Conservation (phyloP, 2,113 vertebrate genomes). For the Heloderma charlesbogerti region DNA sequence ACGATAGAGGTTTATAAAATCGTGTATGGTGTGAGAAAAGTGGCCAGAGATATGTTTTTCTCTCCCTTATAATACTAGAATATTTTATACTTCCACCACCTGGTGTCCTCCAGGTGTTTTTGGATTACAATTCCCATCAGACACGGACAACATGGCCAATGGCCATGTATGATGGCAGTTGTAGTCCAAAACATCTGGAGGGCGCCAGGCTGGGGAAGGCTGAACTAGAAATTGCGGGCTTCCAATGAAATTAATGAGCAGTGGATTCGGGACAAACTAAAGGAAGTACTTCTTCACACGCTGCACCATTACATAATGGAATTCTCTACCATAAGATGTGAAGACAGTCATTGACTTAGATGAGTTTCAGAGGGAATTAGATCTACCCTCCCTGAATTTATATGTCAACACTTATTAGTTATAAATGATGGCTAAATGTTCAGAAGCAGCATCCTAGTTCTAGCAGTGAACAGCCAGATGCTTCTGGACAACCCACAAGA, state of each 20-base stretch:
- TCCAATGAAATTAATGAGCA: constrained; percentile 1
- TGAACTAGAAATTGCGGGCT: background rate
- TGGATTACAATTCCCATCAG: too few relatives aligned
- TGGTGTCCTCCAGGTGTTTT: too few relatives aligned
- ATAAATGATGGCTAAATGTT: background rate
- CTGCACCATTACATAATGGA: background rate
- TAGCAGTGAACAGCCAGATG: background rate
- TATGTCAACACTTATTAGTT: constrained; percentile 2
- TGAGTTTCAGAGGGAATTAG: background rate
- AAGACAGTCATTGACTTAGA: background rate
- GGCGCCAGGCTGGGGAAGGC: too few relatives aligned
- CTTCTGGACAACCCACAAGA: background rate
- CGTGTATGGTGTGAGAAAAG: background rate
- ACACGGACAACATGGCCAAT: too few relatives aligned
- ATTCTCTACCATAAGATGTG: background rate
- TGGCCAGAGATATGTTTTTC: too few relatives aligned
- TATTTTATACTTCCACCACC: too few relatives aligned
- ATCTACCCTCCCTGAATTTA: background rate
- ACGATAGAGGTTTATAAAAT: constrained; percentile 6
- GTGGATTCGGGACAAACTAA: background rate
- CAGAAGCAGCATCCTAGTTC: background rate
- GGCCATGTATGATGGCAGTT: too few relatives aligned
- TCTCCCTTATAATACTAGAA: too few relatives aligned
- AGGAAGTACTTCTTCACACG: background rate
- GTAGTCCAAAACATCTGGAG: too few relatives aligned